These are phyloP conservation scores for Cryptomyrus ogoouensis DNA, from an alignment of 2,113 vertebrate species.

Conservation along the genomic window DNA sequence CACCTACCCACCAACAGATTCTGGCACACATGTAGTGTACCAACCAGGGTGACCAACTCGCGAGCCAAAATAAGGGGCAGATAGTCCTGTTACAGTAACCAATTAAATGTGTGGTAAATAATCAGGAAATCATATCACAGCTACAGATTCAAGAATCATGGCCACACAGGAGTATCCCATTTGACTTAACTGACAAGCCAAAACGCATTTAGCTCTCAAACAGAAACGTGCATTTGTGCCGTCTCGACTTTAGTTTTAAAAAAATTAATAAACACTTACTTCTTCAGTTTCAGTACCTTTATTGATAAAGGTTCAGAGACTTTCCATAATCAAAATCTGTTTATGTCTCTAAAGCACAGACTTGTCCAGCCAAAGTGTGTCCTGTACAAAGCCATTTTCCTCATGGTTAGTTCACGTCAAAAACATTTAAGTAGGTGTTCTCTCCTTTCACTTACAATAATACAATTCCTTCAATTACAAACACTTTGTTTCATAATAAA, in stretches of 20 bases:
- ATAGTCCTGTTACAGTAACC: not conserved
- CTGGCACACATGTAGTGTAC: not conserved
- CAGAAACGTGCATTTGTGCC: not conserved
- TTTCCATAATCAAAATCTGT: not conserved
- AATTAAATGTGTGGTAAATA: not conserved
- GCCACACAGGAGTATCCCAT: not conserved
- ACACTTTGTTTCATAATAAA: not conserved
- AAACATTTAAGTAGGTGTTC: not conserved
- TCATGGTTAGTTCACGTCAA: not conserved
- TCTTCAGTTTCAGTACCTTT: not conserved
- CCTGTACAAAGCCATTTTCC: not conserved
- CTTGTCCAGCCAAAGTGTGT: not conserved
- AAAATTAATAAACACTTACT: not conserved
- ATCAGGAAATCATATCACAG: not conserved
- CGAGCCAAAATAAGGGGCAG: not conserved
- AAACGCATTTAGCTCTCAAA: not conserved
- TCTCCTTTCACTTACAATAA: not conserved
- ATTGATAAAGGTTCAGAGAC: not conserved
- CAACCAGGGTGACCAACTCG: not conserved
- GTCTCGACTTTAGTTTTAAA: not conserved
- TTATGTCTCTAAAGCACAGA: not conserved
- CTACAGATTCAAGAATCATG: not conserved
- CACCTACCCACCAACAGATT: not conserved
- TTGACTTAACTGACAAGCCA: not conserved
- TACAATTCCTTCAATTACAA: not conserved